Conservation (phyloP, 2,113 vertebrate species). For the Arenaria interpres region DNA sequence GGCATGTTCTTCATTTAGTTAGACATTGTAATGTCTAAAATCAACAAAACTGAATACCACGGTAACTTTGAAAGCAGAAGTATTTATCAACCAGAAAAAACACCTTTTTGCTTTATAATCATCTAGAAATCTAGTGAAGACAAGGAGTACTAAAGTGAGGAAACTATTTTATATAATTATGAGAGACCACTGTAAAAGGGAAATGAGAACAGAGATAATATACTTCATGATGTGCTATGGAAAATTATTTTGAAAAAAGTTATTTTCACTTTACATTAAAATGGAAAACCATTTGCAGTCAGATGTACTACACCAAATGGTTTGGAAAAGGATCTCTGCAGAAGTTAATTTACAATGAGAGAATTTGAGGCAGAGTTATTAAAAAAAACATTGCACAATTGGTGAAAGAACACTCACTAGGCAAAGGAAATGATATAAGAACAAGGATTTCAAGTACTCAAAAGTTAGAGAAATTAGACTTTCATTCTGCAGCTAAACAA, state of each 20-base stretch:
- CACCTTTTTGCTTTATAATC: background rate
- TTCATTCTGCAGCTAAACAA: background rate
- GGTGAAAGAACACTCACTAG: background rate
- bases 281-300: background rate
- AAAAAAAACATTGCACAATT: background rate
- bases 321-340: background rate
- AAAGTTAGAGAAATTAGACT: background rate
- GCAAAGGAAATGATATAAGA: background rate
- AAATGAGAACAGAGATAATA: background rate
- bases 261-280: background rate
- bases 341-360: background rate
- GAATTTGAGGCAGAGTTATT: background rate
- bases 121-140: background rate
- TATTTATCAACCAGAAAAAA: background rate
- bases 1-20: background rate
- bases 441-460: background rate
- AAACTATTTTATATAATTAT: background rate
- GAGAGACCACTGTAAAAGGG: background rate
- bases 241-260: background rate
- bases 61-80: background rate
- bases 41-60: background rate
- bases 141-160: background rate
- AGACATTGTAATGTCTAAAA: background rate
- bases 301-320: background rate
- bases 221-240: background rate